These are phyloP conservation scores for Scotopteryx bipunctaria DNA, from an alignment of 2,888 invertebrate genomes.

Conservation along the genomic window DNA sequence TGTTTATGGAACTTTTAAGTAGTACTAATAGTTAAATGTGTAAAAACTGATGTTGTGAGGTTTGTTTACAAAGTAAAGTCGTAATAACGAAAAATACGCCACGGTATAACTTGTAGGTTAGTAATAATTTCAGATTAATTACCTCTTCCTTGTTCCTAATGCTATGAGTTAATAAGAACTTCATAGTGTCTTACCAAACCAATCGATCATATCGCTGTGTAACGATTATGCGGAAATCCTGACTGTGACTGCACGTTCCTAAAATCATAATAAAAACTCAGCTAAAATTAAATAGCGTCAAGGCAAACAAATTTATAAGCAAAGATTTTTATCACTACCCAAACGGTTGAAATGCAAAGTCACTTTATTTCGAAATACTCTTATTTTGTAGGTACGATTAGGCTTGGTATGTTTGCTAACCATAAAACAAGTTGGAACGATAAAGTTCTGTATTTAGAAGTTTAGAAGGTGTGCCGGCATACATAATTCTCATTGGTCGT, in stretches of 20 bases:
- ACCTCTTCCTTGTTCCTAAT: too few species aligned
- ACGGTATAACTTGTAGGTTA: too few species aligned
- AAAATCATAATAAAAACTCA: not conserved
- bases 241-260: not conserved
- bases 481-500: not conserved
- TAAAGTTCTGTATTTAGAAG: not conserved
- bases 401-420: not conserved
- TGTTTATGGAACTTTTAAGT: too few species aligned
- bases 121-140: too few species aligned
- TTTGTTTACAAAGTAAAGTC: too few species aligned
- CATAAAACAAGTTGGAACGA: not conserved
- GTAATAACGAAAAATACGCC: too few species aligned
- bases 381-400: too few species aligned
- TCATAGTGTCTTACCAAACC: too few species aligned
- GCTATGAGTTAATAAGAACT: too few species aligned
- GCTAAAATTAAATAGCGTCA: not conserved
- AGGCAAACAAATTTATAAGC: not conserved
- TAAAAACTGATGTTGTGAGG: too few species aligned
- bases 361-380: not conserved
- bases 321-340: not conserved
- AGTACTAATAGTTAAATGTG: too few species aligned
- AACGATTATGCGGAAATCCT: not conserved
- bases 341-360: not conserved
- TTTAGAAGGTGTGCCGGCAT: not conserved
- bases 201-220: too few species aligned